Conservation (phyloP, 2,888 invertebrate genomes). For the Geotrupes spiniger region DNA sequence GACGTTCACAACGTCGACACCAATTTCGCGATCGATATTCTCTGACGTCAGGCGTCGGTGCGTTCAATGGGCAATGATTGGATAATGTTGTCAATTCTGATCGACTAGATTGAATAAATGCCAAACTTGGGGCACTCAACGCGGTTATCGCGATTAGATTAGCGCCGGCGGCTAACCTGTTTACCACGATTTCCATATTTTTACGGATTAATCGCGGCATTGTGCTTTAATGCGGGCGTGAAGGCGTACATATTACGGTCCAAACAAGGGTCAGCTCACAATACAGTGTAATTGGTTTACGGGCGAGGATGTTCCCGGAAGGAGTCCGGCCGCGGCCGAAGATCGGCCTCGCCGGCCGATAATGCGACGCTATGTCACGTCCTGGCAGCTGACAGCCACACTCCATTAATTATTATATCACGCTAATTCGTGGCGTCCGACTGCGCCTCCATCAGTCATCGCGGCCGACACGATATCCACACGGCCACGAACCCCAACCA, state of each 20-base stretch:
- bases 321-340: slow-evolving; percentile 21
- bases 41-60: slow-evolving; percentile 18
- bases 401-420: slow-evolving; percentile 39
- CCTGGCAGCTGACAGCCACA: slow-evolving; percentile 35
- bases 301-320: slow-evolving; percentile 19
- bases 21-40: slow-evolving; percentile 4
- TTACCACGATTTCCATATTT: slow-evolving; percentile 19
- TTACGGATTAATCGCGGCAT: slow-evolving; percentile 10
- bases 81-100: slow-evolving; percentile 34
- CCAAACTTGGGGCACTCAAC: slow-evolving; percentile 21
- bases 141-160: slow-evolving; percentile 19
- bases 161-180: slow-evolving; percentile 15
- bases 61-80: slow-evolving; percentile 36
- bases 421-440: slow-evolving; percentile 31
- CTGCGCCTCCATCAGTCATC: slow-evolving; percentile 34
- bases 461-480: slow-evolving; percentile 26
- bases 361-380: slow-evolving; percentile 33
- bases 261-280: slow-evolving; percentile 21
- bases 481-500: slow-evolving; percentile 12
- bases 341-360: slow-evolving; percentile 23
- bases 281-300: slow-evolving; percentile 10
- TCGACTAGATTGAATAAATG: slow-evolving; percentile 35
- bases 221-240: neutral
- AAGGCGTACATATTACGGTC: neutral
- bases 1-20: slow-evolving; percentile 5